Evolutionary conservation across 2,888 invertebrate species (phyloP).

Genomic region (Caenorhabditis macrosperma): DNA sequence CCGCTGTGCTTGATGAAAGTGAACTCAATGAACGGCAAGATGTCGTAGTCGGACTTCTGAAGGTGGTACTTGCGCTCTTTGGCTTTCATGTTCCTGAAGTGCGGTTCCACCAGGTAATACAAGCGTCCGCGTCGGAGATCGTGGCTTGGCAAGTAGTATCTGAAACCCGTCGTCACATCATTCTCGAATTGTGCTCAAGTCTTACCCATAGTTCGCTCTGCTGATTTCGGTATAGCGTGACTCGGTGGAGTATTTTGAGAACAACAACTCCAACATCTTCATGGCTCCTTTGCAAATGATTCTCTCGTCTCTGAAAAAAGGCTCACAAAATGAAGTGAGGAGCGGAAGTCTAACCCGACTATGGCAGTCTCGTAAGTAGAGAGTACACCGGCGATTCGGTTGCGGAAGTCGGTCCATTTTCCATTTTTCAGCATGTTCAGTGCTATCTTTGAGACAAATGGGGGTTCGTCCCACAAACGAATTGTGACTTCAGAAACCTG

Average conservation of each 20-base stretch:
- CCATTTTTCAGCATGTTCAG: neutral
- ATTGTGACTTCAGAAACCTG: slow-evolving; percentile 3
- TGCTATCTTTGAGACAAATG: slow-evolving; percentile 11
- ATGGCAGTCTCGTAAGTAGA: slow-evolving; percentile 3
- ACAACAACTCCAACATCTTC: slow-evolving; percentile 24
- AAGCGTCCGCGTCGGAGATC: slow-evolving; percentile 27
- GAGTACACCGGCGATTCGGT: neutral
- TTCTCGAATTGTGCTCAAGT: neutral
- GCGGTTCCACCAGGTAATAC: slow-evolving; percentile 31
- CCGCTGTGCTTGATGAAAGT: slow-evolving; percentile 1
- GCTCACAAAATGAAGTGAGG: neutral
- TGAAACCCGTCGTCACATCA: neutral
- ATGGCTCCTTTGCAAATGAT: neutral
- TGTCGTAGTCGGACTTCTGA: neutral
- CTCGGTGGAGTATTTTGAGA: neutral
- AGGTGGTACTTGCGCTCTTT: neutral
- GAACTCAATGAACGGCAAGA: slow-evolving; percentile 29
- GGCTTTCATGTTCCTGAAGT: neutral
- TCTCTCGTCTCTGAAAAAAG: neutral
- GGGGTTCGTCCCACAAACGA: slow-evolving; percentile 13
- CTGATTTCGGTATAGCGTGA: neutral
- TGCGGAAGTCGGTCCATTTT: slow-evolving; percentile 29
- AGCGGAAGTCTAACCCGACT: neutral
- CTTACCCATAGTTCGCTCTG: slow-evolving; percentile 18
- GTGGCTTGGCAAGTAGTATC: slow-evolving; percentile 5